phyloP scores from a whole-genome alignment of 2,797 vertebrate genomes.

The Lates japonicus region DNA sequence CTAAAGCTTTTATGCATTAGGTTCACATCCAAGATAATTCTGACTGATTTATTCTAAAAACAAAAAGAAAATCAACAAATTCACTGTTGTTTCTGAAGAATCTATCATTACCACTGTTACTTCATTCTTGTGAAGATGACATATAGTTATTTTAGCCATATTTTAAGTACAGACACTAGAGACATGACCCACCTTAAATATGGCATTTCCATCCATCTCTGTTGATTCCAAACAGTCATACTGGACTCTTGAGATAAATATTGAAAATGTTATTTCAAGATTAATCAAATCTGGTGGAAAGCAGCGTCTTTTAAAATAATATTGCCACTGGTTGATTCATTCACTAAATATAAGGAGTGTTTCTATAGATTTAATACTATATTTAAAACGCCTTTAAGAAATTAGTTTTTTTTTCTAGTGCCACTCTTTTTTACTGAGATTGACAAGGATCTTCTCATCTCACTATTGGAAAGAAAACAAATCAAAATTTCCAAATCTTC shows the following conservation, averaged over 20 bases:
- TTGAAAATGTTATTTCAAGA: background rate
- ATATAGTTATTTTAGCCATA: too few species aligned
- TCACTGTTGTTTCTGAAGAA: background rate
- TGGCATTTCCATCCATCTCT: constrained; percentile 1
- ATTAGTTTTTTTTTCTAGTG: too few species aligned
- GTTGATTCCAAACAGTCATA: background rate
- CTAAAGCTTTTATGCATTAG: background rate
- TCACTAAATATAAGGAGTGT: too few species aligned
- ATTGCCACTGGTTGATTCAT: too few species aligned
- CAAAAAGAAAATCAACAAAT: background rate
- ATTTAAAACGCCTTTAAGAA: too few species aligned
- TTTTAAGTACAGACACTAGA: background rate
- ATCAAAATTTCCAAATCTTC: too few species aligned
- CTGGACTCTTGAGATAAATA: constrained; percentile 1
- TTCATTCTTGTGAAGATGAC: background rate
- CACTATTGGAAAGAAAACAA: too few species aligned
- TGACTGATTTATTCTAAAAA: background rate
- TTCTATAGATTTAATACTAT: too few species aligned
- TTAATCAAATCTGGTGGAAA: background rate
- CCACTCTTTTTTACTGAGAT: too few species aligned
- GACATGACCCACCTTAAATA: constrained; percentile 33
- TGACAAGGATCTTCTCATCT: too few species aligned
- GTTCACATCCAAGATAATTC: background rate
- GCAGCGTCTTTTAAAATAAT: background rate
- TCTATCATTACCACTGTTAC: background rate